Evolutionary conservation across 2,888 invertebrate species (phyloP).

Genomic region (Aspidiotus rigidus): DNA sequence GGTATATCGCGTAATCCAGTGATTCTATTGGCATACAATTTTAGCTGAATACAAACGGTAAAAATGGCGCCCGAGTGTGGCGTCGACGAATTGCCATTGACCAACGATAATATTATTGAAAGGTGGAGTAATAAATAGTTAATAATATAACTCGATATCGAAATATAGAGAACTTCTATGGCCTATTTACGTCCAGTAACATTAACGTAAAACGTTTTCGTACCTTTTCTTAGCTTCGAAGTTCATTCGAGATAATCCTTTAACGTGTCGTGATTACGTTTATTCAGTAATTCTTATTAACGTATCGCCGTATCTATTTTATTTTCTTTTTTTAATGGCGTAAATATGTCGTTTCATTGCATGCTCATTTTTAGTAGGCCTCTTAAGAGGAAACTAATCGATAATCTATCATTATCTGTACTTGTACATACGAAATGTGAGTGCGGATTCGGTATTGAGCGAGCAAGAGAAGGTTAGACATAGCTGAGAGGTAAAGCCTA

Average conservation of each 20-base stretch:
- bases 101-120: conserved; percentile 22
- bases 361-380: conserved; percentile 6
- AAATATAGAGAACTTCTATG: conserved; percentile 12
- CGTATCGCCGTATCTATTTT: background rate
- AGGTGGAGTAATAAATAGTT: conserved; percentile 26
- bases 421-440: background rate
- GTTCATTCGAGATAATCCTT: background rate
- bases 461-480: background rate
- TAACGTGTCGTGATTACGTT: background rate
- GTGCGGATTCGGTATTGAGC: background rate
- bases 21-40: conserved; percentile 22
- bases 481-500: no score
- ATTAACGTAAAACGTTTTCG: background rate
- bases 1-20: conserved; percentile 32
- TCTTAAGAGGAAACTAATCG: background rate
- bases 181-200: conserved; percentile 28
- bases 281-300: background rate
- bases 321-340: background rate
- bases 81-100: conserved; percentile 23
- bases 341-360: conserved; percentile 12
- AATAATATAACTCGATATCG: conserved; percentile 22
- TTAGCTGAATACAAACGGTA: conserved; percentile 27
- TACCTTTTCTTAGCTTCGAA: no score
- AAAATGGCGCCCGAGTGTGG: conserved; percentile 29
- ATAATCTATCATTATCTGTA: conserved; percentile 5